These are phyloP conservation scores for Rhingia rostrata DNA, from an alignment of 2,888 invertebrate species.

Conservation along the genomic window DNA sequence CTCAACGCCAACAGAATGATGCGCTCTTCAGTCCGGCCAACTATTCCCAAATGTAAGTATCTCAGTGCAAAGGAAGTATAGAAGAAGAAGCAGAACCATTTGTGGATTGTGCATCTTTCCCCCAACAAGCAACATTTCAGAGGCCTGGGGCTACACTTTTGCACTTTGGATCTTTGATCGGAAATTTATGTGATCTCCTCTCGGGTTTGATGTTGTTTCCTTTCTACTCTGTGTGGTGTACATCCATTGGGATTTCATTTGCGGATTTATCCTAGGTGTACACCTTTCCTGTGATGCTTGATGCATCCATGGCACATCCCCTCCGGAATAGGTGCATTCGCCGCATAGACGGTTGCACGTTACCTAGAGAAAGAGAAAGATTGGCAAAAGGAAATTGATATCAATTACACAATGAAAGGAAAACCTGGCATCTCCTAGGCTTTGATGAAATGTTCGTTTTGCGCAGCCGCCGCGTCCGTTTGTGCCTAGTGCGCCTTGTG, in stretches of 20 bases:
- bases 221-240: slow-evolving; percentile 57
- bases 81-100: slow-evolving; percentile 39
- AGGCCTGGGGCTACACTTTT: slow-evolving; percentile 58
- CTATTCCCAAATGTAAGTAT: slow-evolving; percentile 81
- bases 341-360: slow-evolving; percentile 8
- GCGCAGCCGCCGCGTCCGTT: background rate
- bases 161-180: slow-evolving; percentile 74
- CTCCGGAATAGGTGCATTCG: slow-evolving; percentile 17
- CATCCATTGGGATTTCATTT: slow-evolving; percentile 63
- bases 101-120: slow-evolving; percentile 36
- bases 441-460: slow-evolving; percentile 70
- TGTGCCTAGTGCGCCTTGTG: too few relatives aligned
- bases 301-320: slow-evolving; percentile 44
- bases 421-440: slow-evolving; percentile 65
- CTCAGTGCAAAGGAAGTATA: slow-evolving; percentile 10
- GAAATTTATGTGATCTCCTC: slow-evolving; percentile 74
- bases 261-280: slow-evolving; percentile 62
- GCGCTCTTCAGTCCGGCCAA: slow-evolving; percentile 81
- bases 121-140: background rate
- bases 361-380: slow-evolving; percentile 59
- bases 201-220: slow-evolving; percentile 70
- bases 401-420: slow-evolving; percentile 74
- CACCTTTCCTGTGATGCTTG: slow-evolving; percentile 41
- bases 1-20: slow-evolving; percentile 78
- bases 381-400: slow-evolving; percentile 74